These are phyloP conservation scores for Pseudochirops cupreus DNA, from an alignment of 2,797 vertebrate genomes.

Conservation along the genomic window DNA sequence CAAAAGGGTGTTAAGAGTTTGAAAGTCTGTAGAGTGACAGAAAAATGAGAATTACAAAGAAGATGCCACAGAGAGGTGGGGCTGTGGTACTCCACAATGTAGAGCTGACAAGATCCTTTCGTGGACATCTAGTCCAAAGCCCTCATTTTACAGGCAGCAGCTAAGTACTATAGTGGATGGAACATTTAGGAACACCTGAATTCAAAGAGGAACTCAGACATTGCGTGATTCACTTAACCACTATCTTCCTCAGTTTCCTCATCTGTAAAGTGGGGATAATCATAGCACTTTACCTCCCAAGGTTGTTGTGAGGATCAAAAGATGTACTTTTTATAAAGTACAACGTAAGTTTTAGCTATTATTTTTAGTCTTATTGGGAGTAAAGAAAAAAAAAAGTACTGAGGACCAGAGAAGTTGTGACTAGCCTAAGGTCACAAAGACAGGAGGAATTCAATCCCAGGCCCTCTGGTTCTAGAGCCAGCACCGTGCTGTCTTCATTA, in stretches of 20 bases:
- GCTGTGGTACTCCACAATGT: not conserved
- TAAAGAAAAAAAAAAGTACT: not conserved
- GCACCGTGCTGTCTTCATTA: not conserved
- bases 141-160: no score
- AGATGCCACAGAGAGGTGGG: not conserved
- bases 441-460: not conserved
- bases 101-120: not conserved
- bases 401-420: conserved; percentile 10
- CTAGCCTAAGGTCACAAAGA: not conserved
- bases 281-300: not conserved
- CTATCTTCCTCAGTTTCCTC: no score
- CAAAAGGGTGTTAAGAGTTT: not conserved
- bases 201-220: no score
- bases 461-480: not conserved
- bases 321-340: not conserved
- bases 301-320: not conserved
- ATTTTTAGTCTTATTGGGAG: not conserved
- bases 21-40: not conserved
- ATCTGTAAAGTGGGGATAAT: not conserved
- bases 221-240: no score
- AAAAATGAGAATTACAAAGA: not conserved
- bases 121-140: no score
- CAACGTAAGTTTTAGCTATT: not conserved
- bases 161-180: no score
- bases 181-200: no score